Conservation (phyloP, 2,888 invertebrate species). For the Andrena fulva region DNA sequence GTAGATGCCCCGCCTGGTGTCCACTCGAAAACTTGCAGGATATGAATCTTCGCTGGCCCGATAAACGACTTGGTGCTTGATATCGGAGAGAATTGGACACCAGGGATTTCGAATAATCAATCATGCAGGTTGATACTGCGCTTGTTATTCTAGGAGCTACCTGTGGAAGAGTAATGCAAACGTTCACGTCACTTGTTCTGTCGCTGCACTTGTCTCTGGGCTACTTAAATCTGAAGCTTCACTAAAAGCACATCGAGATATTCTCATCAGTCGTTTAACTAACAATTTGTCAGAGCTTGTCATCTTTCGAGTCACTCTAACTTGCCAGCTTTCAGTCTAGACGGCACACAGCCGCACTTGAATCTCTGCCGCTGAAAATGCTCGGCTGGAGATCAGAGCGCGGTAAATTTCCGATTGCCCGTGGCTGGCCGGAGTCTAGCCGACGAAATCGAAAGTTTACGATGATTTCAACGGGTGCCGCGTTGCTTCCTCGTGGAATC, state of each 20-base stretch:
- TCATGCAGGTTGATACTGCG: slow-evolving; percentile 3
- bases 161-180: neutral
- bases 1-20: slow-evolving; percentile 23
- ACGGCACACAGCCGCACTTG: too few relatives aligned
- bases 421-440: neutral
- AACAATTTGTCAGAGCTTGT: neutral
- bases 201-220: too few relatives aligned
- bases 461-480: slow-evolving; percentile 42
- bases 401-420: slow-evolving; percentile 13
- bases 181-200: neutral
- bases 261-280: neutral
- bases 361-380: neutral
- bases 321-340: too few relatives aligned
- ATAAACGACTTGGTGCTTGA: slow-evolving; percentile 37
- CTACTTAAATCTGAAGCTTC: too few relatives aligned
- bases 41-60: slow-evolving; percentile 36
- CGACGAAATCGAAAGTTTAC: slow-evolving; percentile 34
- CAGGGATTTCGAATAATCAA: slow-evolving; percentile 23
- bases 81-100: slow-evolving; percentile 11
- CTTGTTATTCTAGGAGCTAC: neutral
- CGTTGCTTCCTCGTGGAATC: slow-evolving; percentile 54
- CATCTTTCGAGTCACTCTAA: too few relatives aligned
- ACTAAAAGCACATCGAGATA: too few relatives aligned
- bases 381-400: neutral
- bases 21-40: slow-evolving; percentile 45